Percentiles rank a stretch among this genome's conserved stretches.
phyloP scores from a whole-genome alignment of 2,888 invertebrate genomes.

The Pristionchus japonicus region DNA sequence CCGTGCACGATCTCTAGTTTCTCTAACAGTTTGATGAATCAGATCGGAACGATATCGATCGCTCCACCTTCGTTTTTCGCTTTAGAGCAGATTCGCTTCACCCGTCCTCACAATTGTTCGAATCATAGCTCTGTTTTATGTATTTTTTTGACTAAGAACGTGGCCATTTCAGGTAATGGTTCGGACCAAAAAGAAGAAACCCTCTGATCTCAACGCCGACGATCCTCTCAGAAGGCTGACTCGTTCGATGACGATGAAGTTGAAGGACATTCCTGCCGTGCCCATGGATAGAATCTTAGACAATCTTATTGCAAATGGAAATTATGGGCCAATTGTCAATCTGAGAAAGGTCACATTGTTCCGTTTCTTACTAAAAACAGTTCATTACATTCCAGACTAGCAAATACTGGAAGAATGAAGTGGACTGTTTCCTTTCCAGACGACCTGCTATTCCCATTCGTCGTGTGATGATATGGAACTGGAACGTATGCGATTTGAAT shows the following conservation, averaged over 20 bases:
- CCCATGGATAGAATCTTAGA: not conserved
- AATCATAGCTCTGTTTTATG: not conserved
- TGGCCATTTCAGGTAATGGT: not conserved
- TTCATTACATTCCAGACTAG: not conserved
- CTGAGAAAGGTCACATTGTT: not conserved
- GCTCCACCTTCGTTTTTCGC: not conserved
- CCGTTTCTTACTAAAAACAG: not conserved
- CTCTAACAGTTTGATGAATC: not conserved
- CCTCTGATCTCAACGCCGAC: not conserved
- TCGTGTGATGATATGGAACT: no score
- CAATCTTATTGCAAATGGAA: not conserved
- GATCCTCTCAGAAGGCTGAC: not conserved
- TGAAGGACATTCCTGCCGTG: not conserved
- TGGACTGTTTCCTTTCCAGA: not conserved
- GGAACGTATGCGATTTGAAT: not conserved
- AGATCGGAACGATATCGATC: not conserved
- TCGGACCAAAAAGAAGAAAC: not conserved
- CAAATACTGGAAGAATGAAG: not conserved
- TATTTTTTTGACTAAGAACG: no score
- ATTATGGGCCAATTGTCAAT: not conserved
- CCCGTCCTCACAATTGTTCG: not conserved
- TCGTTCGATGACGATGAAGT: not conserved
- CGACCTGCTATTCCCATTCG: not conserved
- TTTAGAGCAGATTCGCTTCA: no score
- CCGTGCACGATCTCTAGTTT: not conserved